Percentiles rank a stretch among this genome's conserved stretches.
These are phyloP conservation scores for Schizopygopsis malacanthus DNA, from an alignment of 2,797 vertebrate genomes.

Conservation along the genomic window DNA sequence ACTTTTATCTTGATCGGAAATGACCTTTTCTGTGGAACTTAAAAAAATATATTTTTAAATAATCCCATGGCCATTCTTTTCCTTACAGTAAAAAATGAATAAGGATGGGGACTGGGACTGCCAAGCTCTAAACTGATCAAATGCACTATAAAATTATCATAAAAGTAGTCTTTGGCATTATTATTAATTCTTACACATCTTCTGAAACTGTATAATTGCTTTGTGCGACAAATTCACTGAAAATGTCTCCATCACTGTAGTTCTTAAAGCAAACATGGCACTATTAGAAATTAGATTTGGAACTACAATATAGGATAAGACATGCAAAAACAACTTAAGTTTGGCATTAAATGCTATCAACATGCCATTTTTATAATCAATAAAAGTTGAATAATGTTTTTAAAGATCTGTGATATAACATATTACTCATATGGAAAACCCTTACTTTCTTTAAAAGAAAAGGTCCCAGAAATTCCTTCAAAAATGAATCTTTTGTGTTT, in stretches of 20 bases:
- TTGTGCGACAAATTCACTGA: background rate
- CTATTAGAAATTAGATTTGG: background rate
- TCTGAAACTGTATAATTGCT: background rate
- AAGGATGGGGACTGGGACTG: background rate
- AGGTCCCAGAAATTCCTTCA: background rate
- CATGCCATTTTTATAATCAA: background rate
- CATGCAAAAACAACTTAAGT: background rate
- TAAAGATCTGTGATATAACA: background rate
- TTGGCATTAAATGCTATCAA: background rate
- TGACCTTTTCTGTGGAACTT: background rate
- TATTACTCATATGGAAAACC: background rate
- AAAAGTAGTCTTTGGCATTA: background rate
- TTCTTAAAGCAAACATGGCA: background rate
- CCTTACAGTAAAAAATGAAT: background rate
- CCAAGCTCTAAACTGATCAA: background rate
- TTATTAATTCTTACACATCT: background rate
- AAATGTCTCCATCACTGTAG: background rate
- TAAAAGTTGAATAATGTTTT: background rate
- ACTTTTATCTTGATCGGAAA: background rate
- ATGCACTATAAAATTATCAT: background rate
- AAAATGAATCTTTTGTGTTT: background rate
- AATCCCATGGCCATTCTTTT: background rate
- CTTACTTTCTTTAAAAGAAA: background rate
- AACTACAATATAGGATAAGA: background rate
- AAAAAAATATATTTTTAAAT: background rate